A percentile compares a stretch with the other conserved stretches of the same genome.
Evolutionary conservation across 1,140 invertebrate genomes (phyloP).

Genomic region (Brachionus rotundiformis): DNA sequence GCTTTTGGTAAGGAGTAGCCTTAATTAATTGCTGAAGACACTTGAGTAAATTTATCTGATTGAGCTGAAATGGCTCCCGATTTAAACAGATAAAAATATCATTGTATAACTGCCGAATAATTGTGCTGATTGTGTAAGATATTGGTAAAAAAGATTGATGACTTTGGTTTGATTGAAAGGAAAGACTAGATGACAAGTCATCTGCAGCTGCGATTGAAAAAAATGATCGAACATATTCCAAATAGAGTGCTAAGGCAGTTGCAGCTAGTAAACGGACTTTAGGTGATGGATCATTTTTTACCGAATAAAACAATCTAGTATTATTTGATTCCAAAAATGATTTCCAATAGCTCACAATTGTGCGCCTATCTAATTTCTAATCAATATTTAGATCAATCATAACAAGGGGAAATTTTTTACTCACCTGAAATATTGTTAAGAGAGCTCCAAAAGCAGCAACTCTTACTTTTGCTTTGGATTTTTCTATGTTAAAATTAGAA

Average conservation of each 20-base stretch:
- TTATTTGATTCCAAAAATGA: slow-evolving; percentile 8
- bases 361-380: slow-evolving; percentile 32
- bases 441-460: slow-evolving; percentile 34
- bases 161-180: slow-evolving; percentile 13
- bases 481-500: slow-evolving; percentile 13
- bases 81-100: slow-evolving; percentile 30
- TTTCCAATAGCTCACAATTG: slow-evolving; percentile 49
- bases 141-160: slow-evolving; percentile 35
- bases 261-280: slow-evolving; percentile 39
- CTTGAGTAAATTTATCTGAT: slow-evolving; percentile 13
- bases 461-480: slow-evolving; percentile 51
- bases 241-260: not conserved
- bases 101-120: slow-evolving; percentile 25
- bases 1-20: slow-evolving; percentile 30
- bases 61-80: slow-evolving; percentile 24
- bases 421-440: slow-evolving; percentile 43
- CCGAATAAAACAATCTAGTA: slow-evolving; percentile 7
- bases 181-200: not conserved
- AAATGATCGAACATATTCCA: slow-evolving; percentile 21
- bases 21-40: slow-evolving; percentile 44
- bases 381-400: not conserved
- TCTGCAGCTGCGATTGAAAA: slow-evolving; percentile 37
- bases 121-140: not conserved
- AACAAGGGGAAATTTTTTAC: too few species aligned
- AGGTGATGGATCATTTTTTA: slow-evolving; percentile 48